Evolutionary conservation across 2,113 vertebrate species (phyloP).

Genomic region (Neolamprologus fasciatus): DNA sequence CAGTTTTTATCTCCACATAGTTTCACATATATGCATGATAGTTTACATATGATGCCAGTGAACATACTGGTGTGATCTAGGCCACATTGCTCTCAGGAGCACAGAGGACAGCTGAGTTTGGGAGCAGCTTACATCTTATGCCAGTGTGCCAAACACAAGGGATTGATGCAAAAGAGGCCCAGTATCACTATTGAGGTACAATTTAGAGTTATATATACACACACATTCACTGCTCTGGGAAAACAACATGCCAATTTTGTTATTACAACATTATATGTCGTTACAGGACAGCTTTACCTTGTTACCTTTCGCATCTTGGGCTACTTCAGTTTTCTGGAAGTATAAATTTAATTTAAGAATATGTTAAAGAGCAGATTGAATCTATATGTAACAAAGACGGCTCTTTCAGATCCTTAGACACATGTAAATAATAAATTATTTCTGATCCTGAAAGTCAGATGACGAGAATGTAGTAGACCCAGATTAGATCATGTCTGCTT

Average conservation of each 20-base stretch:
- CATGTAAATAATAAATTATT: background rate
- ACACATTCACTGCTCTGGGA: background rate
- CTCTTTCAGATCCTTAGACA: background rate
- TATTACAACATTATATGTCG: background rate
- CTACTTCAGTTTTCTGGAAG: background rate
- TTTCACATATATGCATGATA: background rate
- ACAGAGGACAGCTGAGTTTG: background rate
- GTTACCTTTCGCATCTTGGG: background rate
- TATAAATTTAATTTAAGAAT: background rate
- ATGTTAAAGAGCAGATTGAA: background rate
- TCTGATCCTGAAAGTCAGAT: background rate
- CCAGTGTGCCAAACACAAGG: constrained; percentile 10
- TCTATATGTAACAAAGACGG: background rate
- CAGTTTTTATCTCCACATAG: background rate
- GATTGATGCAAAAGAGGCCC: background rate
- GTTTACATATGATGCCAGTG: constrained; percentile 7
- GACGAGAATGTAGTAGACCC: background rate
- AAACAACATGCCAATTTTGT: background rate
- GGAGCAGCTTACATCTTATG: constrained; percentile 2
- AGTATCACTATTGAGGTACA: background rate
- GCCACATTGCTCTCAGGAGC: constrained; percentile 26
- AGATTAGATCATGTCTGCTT: background rate
- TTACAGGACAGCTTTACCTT: background rate
- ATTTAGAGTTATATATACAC: background rate
- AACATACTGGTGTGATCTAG: constrained; percentile 21